Base-by-base conservation (phyloP, 1,140 invertebrate genomes). In the Caerostris extrusa region DNA sequence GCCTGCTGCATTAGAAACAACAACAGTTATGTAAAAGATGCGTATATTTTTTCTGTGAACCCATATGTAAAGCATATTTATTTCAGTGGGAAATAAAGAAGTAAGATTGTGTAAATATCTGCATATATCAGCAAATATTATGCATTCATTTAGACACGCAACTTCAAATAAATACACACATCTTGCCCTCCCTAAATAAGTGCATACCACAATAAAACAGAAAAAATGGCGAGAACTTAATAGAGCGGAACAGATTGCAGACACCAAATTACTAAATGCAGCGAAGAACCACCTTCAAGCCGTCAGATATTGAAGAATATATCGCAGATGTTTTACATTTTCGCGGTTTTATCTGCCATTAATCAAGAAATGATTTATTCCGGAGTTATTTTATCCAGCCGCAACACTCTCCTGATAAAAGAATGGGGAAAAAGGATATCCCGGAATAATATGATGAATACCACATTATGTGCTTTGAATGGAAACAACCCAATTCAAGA, bases 391-490 rank as follows among this genome's bases (percentile, higher is more conserved):
- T 71, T 71, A 67, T 90, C 67, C 53, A n/a, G 3, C 60, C 88
- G n/a, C 64, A 69, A 34, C 57, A 61, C 55, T 81, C 10, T 5
- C 50, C 7, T 81, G 53, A 81, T 34, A 81, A 85, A 83, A 83
- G n/a, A 10, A 6, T 17, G 17, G 14, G 55, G 14, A 14, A 87
- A 87, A n/a, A 5, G 61, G 85, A 87, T 87, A 87, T 53, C 82
- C 58, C 19, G 56, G 19, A 91, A 82, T 60, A 81, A 58, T 60
- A 81, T 91, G 89, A 91, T 81, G 89, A 91, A 91, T 91, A 69
- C 77, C 14, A 53, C 58, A 91, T 91, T 91, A 91, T 91, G 77
- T 82, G 89, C 69, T 17, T 50, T 82, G 89, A 91, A 91, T 91
- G 71, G 58, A 58, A 91, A 91, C 90, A 91, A 82, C 71, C 90